phyloP scores from a whole-genome alignment of 1,140 invertebrate genomes.

The Psilanteris sp. region DNA sequence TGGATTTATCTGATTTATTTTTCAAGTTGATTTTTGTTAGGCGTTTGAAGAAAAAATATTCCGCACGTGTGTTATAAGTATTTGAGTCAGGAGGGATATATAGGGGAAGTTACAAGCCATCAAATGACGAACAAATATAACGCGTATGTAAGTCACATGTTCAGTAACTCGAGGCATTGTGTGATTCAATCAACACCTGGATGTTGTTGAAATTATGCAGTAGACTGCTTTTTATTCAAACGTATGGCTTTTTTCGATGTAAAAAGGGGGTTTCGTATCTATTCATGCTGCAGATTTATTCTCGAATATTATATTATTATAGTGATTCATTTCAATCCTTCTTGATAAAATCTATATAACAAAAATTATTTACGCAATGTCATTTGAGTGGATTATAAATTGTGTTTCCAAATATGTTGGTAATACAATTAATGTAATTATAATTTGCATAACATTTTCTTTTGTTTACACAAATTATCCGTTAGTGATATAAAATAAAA shows the following conservation, averaged over 20 bases:
- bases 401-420: too few relatives aligned
- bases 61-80: constrained; percentile 14
- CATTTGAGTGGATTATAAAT: too few relatives aligned
- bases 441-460: too few relatives aligned
- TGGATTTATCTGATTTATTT: constrained; percentile 36
- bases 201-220: constrained; percentile 63
- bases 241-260: constrained; percentile 24
- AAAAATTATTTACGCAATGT: too few relatives aligned
- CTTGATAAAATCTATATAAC: too few relatives aligned
- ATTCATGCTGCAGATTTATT: constrained; percentile 10
- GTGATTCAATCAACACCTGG: constrained; percentile 65
- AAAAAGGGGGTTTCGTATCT: constrained; percentile 24
- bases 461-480: too few relatives aligned
- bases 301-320: constrained; percentile 21
- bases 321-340: too few relatives aligned
- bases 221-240: constrained; percentile 63
- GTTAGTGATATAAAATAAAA: too few relatives aligned
- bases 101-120: constrained; percentile 17
- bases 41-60: constrained; percentile 20
- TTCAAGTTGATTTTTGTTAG: constrained; percentile 24
- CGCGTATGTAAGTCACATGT: constrained; percentile 49
- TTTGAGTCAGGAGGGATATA: background rate
- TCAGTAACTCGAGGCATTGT: constrained; percentile 57
- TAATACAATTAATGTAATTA: too few relatives aligned
- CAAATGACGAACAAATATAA: constrained; percentile 48